Evolutionary conservation across 1,140 invertebrate genomes (phyloP).

Genomic region (Phymorhynchus buccinoides): DNA sequence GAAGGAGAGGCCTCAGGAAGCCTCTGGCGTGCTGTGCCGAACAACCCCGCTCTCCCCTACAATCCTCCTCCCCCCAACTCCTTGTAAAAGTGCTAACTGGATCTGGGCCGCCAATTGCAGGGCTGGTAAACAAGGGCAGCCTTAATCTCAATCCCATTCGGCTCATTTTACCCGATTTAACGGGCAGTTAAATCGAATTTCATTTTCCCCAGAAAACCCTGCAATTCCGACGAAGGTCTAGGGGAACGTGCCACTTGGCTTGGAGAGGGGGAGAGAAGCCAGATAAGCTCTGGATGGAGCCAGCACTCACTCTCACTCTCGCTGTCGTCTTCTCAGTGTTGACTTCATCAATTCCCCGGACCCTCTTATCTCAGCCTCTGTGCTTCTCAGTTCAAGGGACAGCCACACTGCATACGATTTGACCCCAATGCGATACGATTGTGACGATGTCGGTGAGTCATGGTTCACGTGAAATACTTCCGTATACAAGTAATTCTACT

Average conservation of each 20-base stretch:
- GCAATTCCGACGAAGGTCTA: not conserved
- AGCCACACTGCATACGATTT: too few species aligned
- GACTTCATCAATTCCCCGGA: conserved; percentile 38
- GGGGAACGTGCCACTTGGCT: conserved; percentile 23
- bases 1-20: conserved; percentile 5
- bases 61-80: too few species aligned
- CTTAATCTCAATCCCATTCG: conserved; percentile 43
- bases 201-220: conserved; percentile 41
- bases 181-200: conserved; percentile 43
- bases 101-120: conserved; percentile 36
- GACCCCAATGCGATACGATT: too few species aligned
- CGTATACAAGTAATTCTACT: too few species aligned
- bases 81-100: conserved; percentile 41
- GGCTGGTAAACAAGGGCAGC: conserved; percentile 30
- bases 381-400: too few species aligned
- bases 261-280: conserved; percentile 34
- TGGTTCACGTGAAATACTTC: too few species aligned
- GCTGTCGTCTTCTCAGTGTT: conserved; percentile 29
- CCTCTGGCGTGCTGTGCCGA: conserved; percentile 32
- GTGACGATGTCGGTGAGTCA: too few species aligned
- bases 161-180: conserved; percentile 43
- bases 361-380: too few species aligned
- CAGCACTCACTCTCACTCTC: too few species aligned
- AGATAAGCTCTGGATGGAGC: not conserved
- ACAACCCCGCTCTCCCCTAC: not conserved